A percentile compares a stretch with the other conserved stretches of the same genome.
phyloP scores from a whole-genome alignment of 1,140 invertebrate species.

The Lamellibrachia luymesi region DNA sequence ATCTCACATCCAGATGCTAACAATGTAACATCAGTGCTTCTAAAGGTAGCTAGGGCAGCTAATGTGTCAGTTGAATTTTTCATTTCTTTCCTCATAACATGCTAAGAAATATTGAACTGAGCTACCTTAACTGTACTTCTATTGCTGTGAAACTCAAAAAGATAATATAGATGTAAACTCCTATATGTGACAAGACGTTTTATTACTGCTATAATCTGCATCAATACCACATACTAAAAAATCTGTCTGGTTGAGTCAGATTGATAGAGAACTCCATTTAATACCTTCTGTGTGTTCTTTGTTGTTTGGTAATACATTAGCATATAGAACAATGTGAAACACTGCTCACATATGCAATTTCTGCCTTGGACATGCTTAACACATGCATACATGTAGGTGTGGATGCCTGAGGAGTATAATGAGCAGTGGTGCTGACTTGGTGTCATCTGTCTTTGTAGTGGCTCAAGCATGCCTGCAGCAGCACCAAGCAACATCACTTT shows the following conservation, averaged over 20 bases:
- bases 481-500: neutral
- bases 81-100: too few species aligned
- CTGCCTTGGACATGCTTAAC: neutral
- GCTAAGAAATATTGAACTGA: neutral
- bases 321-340: neutral
- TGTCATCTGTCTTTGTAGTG: neutral
- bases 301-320: neutral
- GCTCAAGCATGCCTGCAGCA: neutral
- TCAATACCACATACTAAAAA: too few species aligned
- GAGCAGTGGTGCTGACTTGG: neutral
- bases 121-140: neutral
- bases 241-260: neutral
- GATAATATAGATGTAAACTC: neutral
- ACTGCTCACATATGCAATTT: neutral
- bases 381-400: neutral
- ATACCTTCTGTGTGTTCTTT: neutral
- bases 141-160: neutral
- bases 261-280: neutral
- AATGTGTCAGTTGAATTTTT: too few species aligned
- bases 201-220: neutral
- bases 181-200: neutral
- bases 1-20: neutral
- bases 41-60: too few species aligned
- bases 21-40: neutral
- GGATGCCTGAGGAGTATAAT: neutral